Conservation (phyloP, 2,113 vertebrate genomes). For the Guaruba guarouba region DNA sequence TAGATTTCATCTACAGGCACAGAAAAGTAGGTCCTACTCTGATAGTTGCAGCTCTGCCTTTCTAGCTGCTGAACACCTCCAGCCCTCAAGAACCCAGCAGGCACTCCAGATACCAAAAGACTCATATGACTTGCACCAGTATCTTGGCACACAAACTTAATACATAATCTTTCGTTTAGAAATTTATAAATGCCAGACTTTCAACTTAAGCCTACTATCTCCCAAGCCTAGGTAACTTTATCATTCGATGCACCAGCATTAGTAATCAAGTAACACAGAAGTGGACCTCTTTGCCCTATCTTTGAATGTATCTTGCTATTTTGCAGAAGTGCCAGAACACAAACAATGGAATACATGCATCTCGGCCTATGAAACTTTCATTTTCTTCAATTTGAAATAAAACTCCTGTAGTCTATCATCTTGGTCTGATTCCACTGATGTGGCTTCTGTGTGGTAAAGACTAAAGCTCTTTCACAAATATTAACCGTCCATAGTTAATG, state of each 20-base stretch:
- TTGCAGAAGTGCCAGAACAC: background rate
- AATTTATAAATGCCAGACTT: background rate
- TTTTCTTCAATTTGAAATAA: background rate
- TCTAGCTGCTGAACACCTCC: background rate
- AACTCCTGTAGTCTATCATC: background rate
- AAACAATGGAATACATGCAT: background rate
- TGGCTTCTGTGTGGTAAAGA: background rate
- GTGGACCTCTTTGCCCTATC: background rate
- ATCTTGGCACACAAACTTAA: background rate
- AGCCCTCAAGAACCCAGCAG: background rate
- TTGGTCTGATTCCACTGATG: background rate
- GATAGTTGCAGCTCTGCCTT: background rate
- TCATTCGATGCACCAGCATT: background rate
- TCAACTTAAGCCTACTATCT: background rate
- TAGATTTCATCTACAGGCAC: background rate
- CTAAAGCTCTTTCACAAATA: background rate
- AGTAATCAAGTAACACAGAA: background rate
- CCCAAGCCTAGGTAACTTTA: background rate
- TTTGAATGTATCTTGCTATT: background rate
- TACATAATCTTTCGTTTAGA: background rate
- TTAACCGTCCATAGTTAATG: background rate
- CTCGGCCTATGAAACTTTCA: background rate
- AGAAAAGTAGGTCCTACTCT: background rate
- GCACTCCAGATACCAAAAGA: background rate
- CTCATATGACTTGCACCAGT: fast-evolving